Base-by-base conservation (phyloP, 2,888 invertebrate genomes). In the Lasioglossum morio region DNA sequence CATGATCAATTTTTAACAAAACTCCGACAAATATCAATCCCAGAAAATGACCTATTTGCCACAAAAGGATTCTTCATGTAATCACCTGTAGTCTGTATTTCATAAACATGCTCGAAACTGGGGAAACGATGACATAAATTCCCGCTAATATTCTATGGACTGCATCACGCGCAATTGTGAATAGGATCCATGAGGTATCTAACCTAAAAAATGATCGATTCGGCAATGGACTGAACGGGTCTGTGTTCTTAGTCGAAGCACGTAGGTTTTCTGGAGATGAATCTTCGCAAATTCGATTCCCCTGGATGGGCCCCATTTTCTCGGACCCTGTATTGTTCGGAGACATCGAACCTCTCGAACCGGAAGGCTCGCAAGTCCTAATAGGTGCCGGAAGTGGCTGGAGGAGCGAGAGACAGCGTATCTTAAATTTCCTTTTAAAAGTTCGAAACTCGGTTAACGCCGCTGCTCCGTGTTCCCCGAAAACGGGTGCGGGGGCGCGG, bases 381-480 rank as follows among this genome's bases (percentile, higher is more conserved):
- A 70, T 70, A 14, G n/a, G 40, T 40, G n/a, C 40, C 40, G n/a
- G 14, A 40, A 40, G n/a, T 19, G n/a, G 40, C 70, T 37, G n/a
- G n/a, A 12, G 23, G 14, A 23, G 40, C 40, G 37, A 12, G 70
- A n/a, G 40, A 70, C 70, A 70, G 70, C 23, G 70, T 70, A 70
- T 70, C 40, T 70, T 70, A 70, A 70, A 70, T 70, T 70, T 70
- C 70, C 70, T 69, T 69, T 72, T 63, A 66, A 73, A 40, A 48
- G 74, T 79, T 48, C 0, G 37, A 34, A 46, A 74, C 53, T n/a
- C 69, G 79, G 80, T 79, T 74, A 70, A 4, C 46, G 37, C 16
- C 37, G 27, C 60, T 14, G 53, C 30, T 30, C 23, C 34, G 57
- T 10, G 48, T 69, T n/a, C 12, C 30, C 37, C 48, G 30, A 63